phyloP scores from a whole-genome alignment of 1,140 invertebrate species.

The Macrosteles quadrilineatus region DNA sequence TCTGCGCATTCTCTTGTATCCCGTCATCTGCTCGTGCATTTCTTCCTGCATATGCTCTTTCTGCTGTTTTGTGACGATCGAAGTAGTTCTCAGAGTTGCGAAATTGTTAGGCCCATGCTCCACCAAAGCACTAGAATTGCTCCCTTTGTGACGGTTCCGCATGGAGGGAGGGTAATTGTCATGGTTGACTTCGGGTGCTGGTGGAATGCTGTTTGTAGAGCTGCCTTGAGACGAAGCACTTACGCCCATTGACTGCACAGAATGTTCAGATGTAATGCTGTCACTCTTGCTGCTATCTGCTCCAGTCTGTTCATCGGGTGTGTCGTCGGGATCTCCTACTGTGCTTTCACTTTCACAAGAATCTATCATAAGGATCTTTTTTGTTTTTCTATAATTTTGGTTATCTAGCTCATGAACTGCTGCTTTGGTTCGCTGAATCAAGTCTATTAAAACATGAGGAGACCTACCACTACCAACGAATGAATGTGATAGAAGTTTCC shows the following conservation, averaged over 20 bases:
- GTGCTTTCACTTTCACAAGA: slow-evolving; percentile 84
- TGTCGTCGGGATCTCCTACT: slow-evolving; percentile 70
- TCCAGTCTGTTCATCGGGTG: slow-evolving; percentile 84
- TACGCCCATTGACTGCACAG: slow-evolving; percentile 81
- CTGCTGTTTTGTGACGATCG: slow-evolving; percentile 97
- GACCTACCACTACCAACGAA: slow-evolving; percentile 84
- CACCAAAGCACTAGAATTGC: slow-evolving; percentile 56
- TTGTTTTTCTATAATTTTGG: slow-evolving; percentile 98
- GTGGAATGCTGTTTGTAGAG: slow-evolving; percentile 76
- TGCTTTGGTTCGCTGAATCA: slow-evolving; percentile 96
- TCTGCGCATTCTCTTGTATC: slow-evolving; percentile 96
- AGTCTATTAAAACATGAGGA: slow-evolving; percentile 85
- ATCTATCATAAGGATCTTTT: slow-evolving; percentile 97
- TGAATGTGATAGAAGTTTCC: slow-evolving; percentile 79
- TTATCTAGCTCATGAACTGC: slow-evolving; percentile 98
- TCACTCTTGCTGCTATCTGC: slow-evolving; percentile 93
- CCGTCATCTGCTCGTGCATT: slow-evolving; percentile 99
- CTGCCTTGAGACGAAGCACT: slow-evolving; percentile 88
- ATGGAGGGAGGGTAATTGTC: slow-evolving; percentile 44
- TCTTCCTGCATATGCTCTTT: slow-evolving; percentile 99
- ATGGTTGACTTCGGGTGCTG: slow-evolving; percentile 47
- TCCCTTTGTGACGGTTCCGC: slow-evolving; percentile 42
- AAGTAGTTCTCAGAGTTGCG: slow-evolving; percentile 97
- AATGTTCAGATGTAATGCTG: slow-evolving; percentile 93
- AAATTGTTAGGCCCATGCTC: slow-evolving; percentile 92